Evolutionary conservation across 35 echinoderm and acorn worm species (phyloP), one percentile per base, ranked within the genome.

Genomic region (Apostichopus japonicus): DNA sequence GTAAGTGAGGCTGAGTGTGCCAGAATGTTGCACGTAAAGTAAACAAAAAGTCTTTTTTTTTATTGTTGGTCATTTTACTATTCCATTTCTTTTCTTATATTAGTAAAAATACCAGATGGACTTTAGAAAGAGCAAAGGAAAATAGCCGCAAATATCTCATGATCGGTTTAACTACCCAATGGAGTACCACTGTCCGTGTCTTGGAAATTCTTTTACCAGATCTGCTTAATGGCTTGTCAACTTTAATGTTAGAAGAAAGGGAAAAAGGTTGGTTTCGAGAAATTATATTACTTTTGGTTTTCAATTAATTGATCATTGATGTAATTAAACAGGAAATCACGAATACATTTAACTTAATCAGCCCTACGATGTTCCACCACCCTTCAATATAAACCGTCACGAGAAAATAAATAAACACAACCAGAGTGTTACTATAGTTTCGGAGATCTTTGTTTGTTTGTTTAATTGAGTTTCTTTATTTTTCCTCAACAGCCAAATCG

Each of bases 71-170:
- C 19, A 77, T 19, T 11, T 53, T 52, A 8, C 14, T 80, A 44
- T 53, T 80, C 14, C 78, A 5, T 24, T 53, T 8, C 58, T 14
- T 72, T 75, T n/a, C 44, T 0, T 25, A 44, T 72, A 67, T 33
- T 72, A 89, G 86, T 13, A 16, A 89, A n/a, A 65, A 89, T 73
- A 89, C 86, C 8, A 72, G 86, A n/a, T 67, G 86, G 86, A 89
- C 86, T 7, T 73, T 89, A 65, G 67, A 89, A 22, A 89, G 61
- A 73, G 86, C 86, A 4, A 89, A 89, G 59, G 62, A 89, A 52
- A 89, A 89, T 44, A 65, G 56, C 19, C 19, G 25, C 16, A 72
- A 89, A 25, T 89, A 89, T 65, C 63, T 89, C 4, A 72, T 89
- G 6, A 89, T 89, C 63, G 86, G 86, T 65, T 24, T 89, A 8